Base-by-base conservation (phyloP, 1,140 invertebrate species). In the Ectropis grisescens region DNA sequence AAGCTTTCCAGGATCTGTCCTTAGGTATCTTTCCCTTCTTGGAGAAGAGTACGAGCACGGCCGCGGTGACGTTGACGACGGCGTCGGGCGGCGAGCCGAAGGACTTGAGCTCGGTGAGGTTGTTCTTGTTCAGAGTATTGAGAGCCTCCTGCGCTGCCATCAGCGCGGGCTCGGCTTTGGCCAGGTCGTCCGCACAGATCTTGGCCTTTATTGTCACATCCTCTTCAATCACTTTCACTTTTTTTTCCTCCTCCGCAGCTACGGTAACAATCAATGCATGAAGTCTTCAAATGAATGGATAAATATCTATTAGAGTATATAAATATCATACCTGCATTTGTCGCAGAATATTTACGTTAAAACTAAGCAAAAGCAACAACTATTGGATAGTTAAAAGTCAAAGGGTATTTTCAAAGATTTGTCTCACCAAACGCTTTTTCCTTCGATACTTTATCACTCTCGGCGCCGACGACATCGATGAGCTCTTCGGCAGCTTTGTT, bases 101-200 rank as follows among this genome's bases (percentile, higher is more conserved):
- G 2, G 95, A 95, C 71, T 98, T 98, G 54, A 98, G 78, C 74
- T 98, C 96, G 1, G 96, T 97, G 28, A 98, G 80, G 79, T 97
- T 98, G 43, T 88, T 90, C 82, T 98, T 98, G 67, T 98, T 97
- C 1, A 98, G 75, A 0, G 95, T 98, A 60, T 97, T 92, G 22
- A 98, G 82, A 23, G 96, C 96, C 54, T 92, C 93, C 65, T 93
- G 90, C 1, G 96, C 96, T 13, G 94, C 94, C 4, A 90, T 66
- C 6, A 98, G 82, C 1, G 95, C 95, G 1, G 96, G 96, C 69
- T 97, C 94, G 8, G 96, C 95, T 66, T 93, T 94, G 0, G 87
- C 88, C 41, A 98, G 86, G 84, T 98, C 96, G 58, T 90, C 90
- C 37, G 94, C 93, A 69, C 95, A 97, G 41, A 93, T 88, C 67